phyloP scores from a whole-genome alignment of 2,113 vertebrate genomes.

The Solea senegalensis region DNA sequence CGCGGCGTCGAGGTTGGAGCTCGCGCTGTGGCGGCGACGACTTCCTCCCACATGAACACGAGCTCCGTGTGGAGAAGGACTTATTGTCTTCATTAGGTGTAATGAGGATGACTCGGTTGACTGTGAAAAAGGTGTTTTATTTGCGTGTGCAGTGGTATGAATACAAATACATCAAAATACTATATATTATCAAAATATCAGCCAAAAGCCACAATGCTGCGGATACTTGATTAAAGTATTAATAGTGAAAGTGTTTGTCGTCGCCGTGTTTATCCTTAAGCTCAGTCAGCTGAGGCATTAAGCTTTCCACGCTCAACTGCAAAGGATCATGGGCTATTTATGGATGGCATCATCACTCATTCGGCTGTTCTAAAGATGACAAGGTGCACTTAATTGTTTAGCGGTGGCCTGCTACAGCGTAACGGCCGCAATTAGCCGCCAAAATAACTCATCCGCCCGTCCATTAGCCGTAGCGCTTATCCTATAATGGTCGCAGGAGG shows the following conservation, averaged over 20 bases:
- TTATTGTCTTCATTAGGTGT: conserved; percentile 34
- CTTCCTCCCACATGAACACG: background rate
- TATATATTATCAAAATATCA: background rate
- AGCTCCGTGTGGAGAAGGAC: no score
- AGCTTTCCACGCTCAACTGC: conserved; percentile 7
- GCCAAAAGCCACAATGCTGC: background rate
- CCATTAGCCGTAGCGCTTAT: background rate
- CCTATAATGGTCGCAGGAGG: background rate
- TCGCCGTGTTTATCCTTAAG: background rate
- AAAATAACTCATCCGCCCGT: background rate
- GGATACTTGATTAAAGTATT: background rate
- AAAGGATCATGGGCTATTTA: conserved; percentile 21
- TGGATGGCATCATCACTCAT: conserved; percentile 10
- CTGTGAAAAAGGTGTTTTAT: background rate
- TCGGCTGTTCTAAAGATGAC: background rate
- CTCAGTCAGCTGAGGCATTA: background rate
- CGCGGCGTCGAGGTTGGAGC: no score
- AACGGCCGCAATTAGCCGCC: background rate
- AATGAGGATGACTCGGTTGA: conserved; percentile 14
- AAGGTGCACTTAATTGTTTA: conserved; percentile 28
- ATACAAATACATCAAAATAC: background rate
- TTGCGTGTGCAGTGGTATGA: background rate
- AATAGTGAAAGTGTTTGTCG: background rate
- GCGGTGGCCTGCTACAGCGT: background rate
- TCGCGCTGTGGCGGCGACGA: background rate